Percentiles rank a stretch among this genome's conserved stretches.
Evolutionary conservation across 1,140 invertebrate species (phyloP).

Genomic region (Apis florea): DNA sequence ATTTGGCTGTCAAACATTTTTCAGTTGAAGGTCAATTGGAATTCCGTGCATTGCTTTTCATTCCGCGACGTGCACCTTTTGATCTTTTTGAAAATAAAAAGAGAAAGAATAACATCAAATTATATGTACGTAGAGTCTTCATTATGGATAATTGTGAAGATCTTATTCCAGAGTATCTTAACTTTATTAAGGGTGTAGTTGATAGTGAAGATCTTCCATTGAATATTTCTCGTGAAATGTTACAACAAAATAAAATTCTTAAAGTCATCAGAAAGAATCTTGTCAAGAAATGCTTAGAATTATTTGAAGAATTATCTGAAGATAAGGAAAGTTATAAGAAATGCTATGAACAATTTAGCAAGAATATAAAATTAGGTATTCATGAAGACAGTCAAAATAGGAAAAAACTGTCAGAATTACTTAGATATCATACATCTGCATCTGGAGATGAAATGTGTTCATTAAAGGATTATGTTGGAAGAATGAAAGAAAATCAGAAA

Average conservation of each 20-base stretch:
- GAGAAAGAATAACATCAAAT: slow-evolving; percentile 98
- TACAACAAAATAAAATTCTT: slow-evolving; percentile 99
- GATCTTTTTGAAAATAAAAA: slow-evolving; percentile 99
- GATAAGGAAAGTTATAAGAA: slow-evolving; percentile 99
- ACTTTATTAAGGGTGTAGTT: slow-evolving; percentile 99
- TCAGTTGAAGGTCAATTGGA: slow-evolving; percentile 99
- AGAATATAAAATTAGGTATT: slow-evolving; percentile 98
- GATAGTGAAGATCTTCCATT: slow-evolving; percentile 98
- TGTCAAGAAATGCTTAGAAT: slow-evolving; percentile 98
- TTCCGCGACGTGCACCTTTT: slow-evolving; percentile 97
- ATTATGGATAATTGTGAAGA: slow-evolving; percentile 99
- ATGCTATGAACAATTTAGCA: slow-evolving; percentile 99
- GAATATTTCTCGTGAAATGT: slow-evolving; percentile 99
- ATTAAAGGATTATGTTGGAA: slow-evolving; percentile 96
- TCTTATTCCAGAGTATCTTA: slow-evolving; percentile 98
- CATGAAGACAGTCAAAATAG: slow-evolving; percentile 98
- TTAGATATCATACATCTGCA: slow-evolving; percentile 96
- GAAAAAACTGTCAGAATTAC: slow-evolving; percentile 94
- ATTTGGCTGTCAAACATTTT: slow-evolving; percentile 99
- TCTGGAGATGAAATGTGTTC: slow-evolving; percentile 96
- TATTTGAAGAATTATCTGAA: slow-evolving; percentile 97
- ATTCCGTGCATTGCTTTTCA: slow-evolving; percentile 97
- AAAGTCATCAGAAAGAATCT: slow-evolving; percentile 99
- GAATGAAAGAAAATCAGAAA: slow-evolving; percentile 99
- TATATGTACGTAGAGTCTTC: slow-evolving; percentile 98